Base-by-base conservation (phyloP, 2,888 invertebrate genomes). In the Plebejus argus region DNA sequence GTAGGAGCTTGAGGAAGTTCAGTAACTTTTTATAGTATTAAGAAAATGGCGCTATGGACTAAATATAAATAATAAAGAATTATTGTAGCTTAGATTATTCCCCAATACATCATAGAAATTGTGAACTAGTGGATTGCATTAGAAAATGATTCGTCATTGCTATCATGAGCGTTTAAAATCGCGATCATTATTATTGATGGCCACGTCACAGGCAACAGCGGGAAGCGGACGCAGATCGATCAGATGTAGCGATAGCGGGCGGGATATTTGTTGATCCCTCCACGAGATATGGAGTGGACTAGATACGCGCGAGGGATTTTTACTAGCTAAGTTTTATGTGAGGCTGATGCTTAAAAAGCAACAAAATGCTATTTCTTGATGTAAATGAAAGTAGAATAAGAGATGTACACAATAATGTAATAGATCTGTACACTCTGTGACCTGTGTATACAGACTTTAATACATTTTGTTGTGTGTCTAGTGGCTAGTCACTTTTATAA, bases 251-350 rank as follows among this genome's bases (percentile, higher is more conserved):
- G 80, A 82, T 66, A 66, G 66, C 66, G 66, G 20, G 12, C 61
- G 23, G 61, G 61, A 81, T 80, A 83, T 83, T 83, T 81, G 83
- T 82, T 81, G 83, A 83, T 83, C 79, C 78, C 76, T 76, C 74
- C 76, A 76, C 71, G 77, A 79, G 82, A 82, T 83, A 79, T 77
- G 75, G 78, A 80, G 79, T 79, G 80, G 79, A 80, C 81, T 79
- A 81, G 81, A 80, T 66, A 76, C 66, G 39, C 61, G 23, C 15
- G 66, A 18, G 23, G 15, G 20, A 15, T 28, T 66, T 66, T 66
- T 15, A 15, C 8, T 10, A 66, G 10, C 12, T 20, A 28, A 18
- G 1, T 66, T 66, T 66, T 18, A 66, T 66, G 28, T 33, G 23
- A 23, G 7, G 23, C 20, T 61, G 61, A 61, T 12, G 23, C 8